Evolutionary conservation across 2,797 vertebrate genomes (phyloP).

Genomic region (Chrysocyon brachyurus): DNA sequence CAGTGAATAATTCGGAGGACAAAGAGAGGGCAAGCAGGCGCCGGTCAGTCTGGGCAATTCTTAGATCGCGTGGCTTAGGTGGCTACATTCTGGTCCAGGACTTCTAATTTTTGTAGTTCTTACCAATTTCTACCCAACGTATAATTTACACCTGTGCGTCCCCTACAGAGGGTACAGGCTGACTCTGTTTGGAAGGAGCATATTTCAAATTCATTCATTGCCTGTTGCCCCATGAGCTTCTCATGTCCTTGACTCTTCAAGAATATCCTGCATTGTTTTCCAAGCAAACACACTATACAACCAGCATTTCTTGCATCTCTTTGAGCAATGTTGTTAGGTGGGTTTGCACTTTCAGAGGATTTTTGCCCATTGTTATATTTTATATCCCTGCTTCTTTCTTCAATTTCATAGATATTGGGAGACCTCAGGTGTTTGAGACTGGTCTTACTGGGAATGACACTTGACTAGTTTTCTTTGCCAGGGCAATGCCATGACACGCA

Average conservation of each 20-base stretch:
- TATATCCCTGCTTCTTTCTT: not conserved
- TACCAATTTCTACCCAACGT: not conserved
- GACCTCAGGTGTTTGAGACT: not conserved
- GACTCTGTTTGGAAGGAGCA: not conserved
- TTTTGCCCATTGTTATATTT: not conserved
- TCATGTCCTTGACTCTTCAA: not conserved
- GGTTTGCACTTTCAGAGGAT: not conserved
- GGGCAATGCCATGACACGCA: not conserved
- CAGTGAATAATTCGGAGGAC: not conserved
- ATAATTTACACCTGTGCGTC: not conserved
- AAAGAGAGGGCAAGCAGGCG: rapidly evolving
- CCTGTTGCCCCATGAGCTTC: not conserved
- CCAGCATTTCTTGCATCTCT: not conserved
- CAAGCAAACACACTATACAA: too few relatives aligned
- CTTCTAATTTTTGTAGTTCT: not conserved
- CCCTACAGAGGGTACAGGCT: not conserved
- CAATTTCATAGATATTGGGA: not conserved
- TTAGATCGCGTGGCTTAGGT: rapidly evolving
- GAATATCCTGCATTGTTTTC: not conserved
- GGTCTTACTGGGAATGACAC: rapidly evolving
- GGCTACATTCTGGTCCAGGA: too few relatives aligned
- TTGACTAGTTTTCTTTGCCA: not conserved
- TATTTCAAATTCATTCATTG: not conserved
- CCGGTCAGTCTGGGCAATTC: not conserved
- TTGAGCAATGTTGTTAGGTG: rapidly evolving